Percentiles rank a stretch among this genome's conserved stretches.
Conservation (phyloP, 2,113 vertebrate species). For the Toxotes jaculatrix region DNA sequence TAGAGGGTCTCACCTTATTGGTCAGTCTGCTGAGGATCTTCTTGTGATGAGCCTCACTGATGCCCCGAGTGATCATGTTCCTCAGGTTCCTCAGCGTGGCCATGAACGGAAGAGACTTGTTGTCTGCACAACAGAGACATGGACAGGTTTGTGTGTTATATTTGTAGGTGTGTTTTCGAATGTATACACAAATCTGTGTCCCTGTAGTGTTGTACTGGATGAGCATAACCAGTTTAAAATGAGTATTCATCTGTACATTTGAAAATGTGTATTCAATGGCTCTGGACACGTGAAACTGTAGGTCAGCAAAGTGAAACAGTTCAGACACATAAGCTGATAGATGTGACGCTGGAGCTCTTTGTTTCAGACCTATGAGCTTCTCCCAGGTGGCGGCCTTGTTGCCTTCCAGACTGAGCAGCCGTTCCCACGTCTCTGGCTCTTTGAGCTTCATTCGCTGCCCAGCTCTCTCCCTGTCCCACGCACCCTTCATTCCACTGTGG, state of each 20-base stretch:
- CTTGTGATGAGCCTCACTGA: constrained; percentile 87
- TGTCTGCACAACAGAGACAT: constrained; percentile 76
- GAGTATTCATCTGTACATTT: no score
- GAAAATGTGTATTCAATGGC: no score
- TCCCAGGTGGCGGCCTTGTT: constrained; percentile 90
- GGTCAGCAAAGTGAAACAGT: no score
- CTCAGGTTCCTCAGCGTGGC: constrained; percentile 92
- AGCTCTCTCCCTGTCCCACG: constrained; percentile 86
- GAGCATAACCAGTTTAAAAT: neutral
- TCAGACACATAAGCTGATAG: no score
- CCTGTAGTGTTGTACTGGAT: neutral
- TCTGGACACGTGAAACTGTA: no score
- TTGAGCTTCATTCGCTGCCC: constrained; percentile 88
- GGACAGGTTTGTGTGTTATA: neutral
- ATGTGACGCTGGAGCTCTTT: neutral
- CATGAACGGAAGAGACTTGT: constrained; percentile 90
- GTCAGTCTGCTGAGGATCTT: constrained; percentile 85
- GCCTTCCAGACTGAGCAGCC: constrained; percentile 84
- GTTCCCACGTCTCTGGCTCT: constrained; percentile 88
- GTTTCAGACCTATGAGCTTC: constrained; percentile 86
- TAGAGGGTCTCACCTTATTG: constrained; percentile 76
- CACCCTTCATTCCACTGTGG: constrained; percentile 85
- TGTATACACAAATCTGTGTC: neutral
- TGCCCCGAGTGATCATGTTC: constrained; percentile 86
- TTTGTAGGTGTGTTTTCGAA: neutral